Base-by-base conservation (phyloP, 2,888 invertebrate species). In the Quadriops clusia region DNA sequence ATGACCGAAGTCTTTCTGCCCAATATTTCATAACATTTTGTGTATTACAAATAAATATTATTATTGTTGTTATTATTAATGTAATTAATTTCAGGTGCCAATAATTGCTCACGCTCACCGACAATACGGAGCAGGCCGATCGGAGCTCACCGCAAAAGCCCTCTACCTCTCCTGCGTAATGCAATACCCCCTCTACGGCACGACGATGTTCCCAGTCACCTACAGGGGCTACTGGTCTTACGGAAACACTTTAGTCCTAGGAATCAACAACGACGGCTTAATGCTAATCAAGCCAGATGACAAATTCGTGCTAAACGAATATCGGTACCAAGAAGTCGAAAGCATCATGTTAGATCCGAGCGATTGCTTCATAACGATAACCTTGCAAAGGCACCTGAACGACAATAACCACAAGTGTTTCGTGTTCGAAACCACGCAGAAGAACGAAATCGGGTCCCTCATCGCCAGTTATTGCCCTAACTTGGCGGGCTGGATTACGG, bases 161-260 rank as follows among this genome's bases (percentile, higher is more conserved):
- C 66, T 93, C 41, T 94, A 94, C 59, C 64, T 94, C 38, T 87
- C 90, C 0, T 91, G 91, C 52, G 93, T 94, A 4, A 93, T 93
- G 86, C 93, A 94, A 60, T 94, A 91, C 58, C 91, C 93, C 0
- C 68, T 94, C 1, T 18, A 68, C 68, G 65, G 62, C 3, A 60
- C 57, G 5, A 62, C 61, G 5, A 60, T 62, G 61, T 61, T 52
- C 37, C 80, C 80, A 7, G 93, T 93, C 36, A 83, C 84, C 1
- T 94, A 93, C 58, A 77, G 89, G 42, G 93, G 93, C 8, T 89
- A 90, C 52, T 91, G 91, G 87, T 84, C 85, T 4, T 91, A 90
- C 52, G 89, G 83, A 27, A 70, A 67, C 44, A 64, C 63, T 41
- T 65, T 78, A 14, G 71, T 90, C 3, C 66, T 94, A 15, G 94